phyloP scores from a whole-genome alignment of 1,140 invertebrate species.

The Oncopodura yosiiana region DNA sequence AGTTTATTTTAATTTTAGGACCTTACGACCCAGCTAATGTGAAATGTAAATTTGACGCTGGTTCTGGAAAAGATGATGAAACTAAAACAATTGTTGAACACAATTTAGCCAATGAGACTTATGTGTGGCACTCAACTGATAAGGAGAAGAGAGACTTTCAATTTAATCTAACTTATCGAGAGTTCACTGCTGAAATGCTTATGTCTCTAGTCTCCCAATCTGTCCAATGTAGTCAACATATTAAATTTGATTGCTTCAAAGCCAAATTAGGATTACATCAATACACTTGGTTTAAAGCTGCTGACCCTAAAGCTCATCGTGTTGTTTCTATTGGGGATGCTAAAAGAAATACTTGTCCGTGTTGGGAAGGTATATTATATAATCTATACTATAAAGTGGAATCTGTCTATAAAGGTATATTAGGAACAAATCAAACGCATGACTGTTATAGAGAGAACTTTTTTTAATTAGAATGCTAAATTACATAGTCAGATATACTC shows the following conservation, averaged over 20 bases:
- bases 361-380: slow-evolving; percentile 58
- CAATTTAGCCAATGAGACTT: slow-evolving; percentile 76
- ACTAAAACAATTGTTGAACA: slow-evolving; percentile 86
- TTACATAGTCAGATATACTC: too few species aligned
- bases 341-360: slow-evolving; percentile 53
- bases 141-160: slow-evolving; percentile 57
- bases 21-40: slow-evolving; percentile 79
- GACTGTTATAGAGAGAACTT: too few species aligned
- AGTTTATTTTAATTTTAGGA: too few species aligned
- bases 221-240: slow-evolving; percentile 75
- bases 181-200: slow-evolving; percentile 80
- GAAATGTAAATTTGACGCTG: slow-evolving; percentile 77
- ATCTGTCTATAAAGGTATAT: too few species aligned
- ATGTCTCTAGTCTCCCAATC: slow-evolving; percentile 80
- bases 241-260: slow-evolving; percentile 83
- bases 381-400: slow-evolving; percentile 8
- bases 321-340: slow-evolving; percentile 76
- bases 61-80: slow-evolving; percentile 60
- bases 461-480: slow-evolving; percentile 16
- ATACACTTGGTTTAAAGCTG: slow-evolving; percentile 80
- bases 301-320: slow-evolving; percentile 54
- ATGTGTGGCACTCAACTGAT: slow-evolving; percentile 30
- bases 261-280: slow-evolving; percentile 76
- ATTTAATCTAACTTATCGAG: slow-evolving; percentile 73
- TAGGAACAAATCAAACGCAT: too few species aligned